These are phyloP conservation scores for Thinocorus orbignyianus DNA, from an alignment of 2,113 vertebrate genomes.

Conservation along the genomic window DNA sequence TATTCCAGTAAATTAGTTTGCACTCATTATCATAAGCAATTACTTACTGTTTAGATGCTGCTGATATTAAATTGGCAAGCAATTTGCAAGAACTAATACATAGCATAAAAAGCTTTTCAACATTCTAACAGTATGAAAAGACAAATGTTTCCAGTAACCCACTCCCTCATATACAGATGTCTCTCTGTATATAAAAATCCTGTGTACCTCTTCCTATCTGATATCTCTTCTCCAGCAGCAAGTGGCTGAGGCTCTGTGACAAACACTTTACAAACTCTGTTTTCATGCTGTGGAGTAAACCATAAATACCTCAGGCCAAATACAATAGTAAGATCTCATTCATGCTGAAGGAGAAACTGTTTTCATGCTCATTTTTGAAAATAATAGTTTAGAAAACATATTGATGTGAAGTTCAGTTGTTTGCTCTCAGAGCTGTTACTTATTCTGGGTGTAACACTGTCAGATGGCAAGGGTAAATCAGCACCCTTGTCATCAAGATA, in stretches of 20 bases:
- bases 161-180: neutral
- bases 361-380: constrained; percentile 49
- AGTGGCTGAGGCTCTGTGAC: neutral
- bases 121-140: constrained; percentile 48
- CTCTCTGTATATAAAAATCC: neutral
- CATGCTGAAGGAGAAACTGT: neutral
- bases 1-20: constrained; percentile 87
- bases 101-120: constrained; percentile 60
- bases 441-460: neutral
- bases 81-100: constrained; percentile 82
- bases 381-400: neutral
- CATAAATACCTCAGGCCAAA: constrained; percentile 13
- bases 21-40: constrained; percentile 85
- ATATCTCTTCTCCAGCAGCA: neutral
- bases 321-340: neutral
- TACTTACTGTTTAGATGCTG: constrained; percentile 83
- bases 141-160: constrained; percentile 27
- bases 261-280: constrained; percentile 18
- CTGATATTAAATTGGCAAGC: constrained; percentile 78
- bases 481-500: neutral
- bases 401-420: neutral
- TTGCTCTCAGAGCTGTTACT: constrained; percentile 5
- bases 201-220: neutral
- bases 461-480: neutral
- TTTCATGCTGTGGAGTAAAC: constrained; percentile 16